Conservation (phyloP, 2,797 vertebrate species). For the Phataginus tetradactyla region DNA sequence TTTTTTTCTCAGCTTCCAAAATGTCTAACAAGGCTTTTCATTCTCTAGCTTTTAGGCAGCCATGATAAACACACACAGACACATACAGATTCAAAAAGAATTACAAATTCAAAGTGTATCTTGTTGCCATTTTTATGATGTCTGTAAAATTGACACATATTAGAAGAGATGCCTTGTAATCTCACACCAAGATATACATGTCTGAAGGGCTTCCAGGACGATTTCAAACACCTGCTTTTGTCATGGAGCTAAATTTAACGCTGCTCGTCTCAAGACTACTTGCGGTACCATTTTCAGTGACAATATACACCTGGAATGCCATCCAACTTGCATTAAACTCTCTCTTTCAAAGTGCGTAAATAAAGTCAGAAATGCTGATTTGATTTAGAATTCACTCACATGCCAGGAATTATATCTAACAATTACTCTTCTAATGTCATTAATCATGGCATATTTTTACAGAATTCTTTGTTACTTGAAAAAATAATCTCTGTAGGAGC, state of each 20-base stretch:
- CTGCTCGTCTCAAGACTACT: constrained; percentile 77
- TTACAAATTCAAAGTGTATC: constrained; percentile 59
- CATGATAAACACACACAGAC: constrained; percentile 61
- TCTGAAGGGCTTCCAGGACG: constrained; percentile 68
- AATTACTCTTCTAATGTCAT: constrained; percentile 18
- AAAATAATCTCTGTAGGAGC: neutral
- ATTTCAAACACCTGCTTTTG: constrained; percentile 73
- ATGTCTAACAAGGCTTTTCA: constrained; percentile 67
- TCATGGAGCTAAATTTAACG: constrained; percentile 70
- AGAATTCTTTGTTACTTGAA: neutral
- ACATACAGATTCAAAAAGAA: constrained; percentile 71
- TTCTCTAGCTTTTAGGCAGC: constrained; percentile 64
- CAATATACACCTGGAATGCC: constrained; percentile 72
- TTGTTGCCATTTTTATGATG: constrained; percentile 35
- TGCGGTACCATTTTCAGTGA: constrained; percentile 77
- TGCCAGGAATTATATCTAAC: constrained; percentile 48
- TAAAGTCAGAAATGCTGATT: constrained; percentile 68
- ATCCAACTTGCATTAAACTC: constrained; percentile 66
- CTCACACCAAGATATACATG: constrained; percentile 23
- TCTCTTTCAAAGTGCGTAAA: constrained; percentile 76
- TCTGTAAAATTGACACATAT: constrained; percentile 68
- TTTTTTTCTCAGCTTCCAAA: constrained; percentile 65
- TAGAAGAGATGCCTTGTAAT: constrained; percentile 55
- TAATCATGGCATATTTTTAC: neutral
- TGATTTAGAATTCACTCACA: constrained; percentile 64